These are phyloP conservation scores for Aldrovandia affinis DNA, from an alignment of 2,797 vertebrate species.

Conservation along the genomic window DNA sequence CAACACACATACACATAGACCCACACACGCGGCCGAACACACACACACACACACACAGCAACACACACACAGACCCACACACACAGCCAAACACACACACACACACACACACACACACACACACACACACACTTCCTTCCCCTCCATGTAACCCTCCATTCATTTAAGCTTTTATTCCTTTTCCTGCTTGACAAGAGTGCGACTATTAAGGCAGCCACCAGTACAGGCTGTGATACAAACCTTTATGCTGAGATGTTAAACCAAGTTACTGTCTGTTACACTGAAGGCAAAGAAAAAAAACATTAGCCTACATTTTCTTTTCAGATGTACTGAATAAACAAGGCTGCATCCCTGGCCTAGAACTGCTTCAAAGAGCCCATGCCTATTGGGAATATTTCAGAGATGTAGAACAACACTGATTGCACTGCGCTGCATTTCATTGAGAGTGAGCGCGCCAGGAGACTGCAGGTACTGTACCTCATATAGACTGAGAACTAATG, in stretches of 20 bases:
- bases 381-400: conserved; percentile 74
- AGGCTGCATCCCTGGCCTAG: conserved; percentile 78
- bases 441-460: not conserved
- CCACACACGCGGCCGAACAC: conserved; percentile 24
- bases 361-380: conserved; percentile 80
- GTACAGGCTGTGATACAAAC: conserved; percentile 69
- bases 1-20: conserved; percentile 40
- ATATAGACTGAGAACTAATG: conserved; percentile 14
- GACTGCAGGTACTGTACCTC: not conserved
- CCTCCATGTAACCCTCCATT: conserved; percentile 62
- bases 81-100: conserved; percentile 26
- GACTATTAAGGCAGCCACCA: conserved; percentile 75
- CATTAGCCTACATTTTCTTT: conserved; percentile 61
- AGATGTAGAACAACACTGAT: not conserved
- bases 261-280: conserved; percentile 70
- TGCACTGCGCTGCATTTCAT: not conserved
- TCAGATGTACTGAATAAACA: conserved; percentile 78
- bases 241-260: conserved; percentile 78
- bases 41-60: conserved; percentile 31
- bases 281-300: conserved; percentile 66
- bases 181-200: conserved; percentile 78
- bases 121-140: not conserved
- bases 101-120: conserved; percentile 33
- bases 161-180: conserved; percentile 77
- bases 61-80: conserved; percentile 34